phyloP scores from a whole-genome alignment of 2,797 vertebrate genomes.

The Notolabrus celidotus region DNA sequence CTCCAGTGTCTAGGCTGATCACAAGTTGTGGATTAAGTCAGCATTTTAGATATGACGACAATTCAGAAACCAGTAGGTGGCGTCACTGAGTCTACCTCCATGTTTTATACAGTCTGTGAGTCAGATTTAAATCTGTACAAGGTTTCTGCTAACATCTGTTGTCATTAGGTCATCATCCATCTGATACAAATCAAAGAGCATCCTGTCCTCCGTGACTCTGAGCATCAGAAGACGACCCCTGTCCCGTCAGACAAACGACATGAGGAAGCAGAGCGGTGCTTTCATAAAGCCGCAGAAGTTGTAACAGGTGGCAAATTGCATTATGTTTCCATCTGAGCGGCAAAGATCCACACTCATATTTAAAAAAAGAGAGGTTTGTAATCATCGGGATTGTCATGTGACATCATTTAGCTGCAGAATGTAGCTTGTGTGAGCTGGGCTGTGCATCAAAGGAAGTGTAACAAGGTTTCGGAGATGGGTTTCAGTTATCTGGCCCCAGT shows the following conservation, averaged over 20 bases:
- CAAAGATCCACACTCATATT: constrained; percentile 81
- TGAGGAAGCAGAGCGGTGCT: constrained; percentile 80
- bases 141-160: constrained; percentile 51
- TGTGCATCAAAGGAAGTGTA: constrained; percentile 84
- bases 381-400: constrained; percentile 85
- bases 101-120: constrained; percentile 3
- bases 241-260: constrained; percentile 81
- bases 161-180: constrained; percentile 70
- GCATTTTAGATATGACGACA: too few species aligned
- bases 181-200: constrained; percentile 72
- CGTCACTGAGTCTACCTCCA: too few species aligned
- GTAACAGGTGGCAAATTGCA: constrained; percentile 87
- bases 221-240: constrained; percentile 77
- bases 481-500: constrained; percentile 80
- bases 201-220: constrained; percentile 69
- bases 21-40: too few species aligned
- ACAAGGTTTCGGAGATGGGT: constrained; percentile 84
- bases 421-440: constrained; percentile 76
- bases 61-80: too few species aligned
- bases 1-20: too few species aligned
- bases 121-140: constrained; percentile 26
- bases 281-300: constrained; percentile 85
- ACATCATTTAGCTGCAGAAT: constrained; percentile 83
- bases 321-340: constrained; percentile 82
- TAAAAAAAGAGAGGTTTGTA: constrained; percentile 82